Evolutionary conservation across 2,113 vertebrate genomes (phyloP).

Genomic region (Hippocampus zosterae): DNA sequence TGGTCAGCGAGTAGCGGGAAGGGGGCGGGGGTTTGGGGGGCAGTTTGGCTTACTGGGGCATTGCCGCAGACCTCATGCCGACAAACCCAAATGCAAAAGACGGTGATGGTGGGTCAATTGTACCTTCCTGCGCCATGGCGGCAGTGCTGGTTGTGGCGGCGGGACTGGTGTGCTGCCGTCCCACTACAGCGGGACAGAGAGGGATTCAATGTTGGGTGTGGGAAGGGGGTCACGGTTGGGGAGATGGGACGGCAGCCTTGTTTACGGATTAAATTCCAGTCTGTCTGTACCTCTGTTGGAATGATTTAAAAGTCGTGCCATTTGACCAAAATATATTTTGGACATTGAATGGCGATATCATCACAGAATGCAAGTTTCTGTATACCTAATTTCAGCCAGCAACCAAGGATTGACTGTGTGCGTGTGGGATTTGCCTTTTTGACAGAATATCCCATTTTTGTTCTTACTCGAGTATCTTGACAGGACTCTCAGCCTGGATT

Average conservation of each 20-base stretch:
- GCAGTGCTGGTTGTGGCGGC: constrained; percentile 90
- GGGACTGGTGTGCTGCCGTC: constrained; percentile 93
- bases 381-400: no score
- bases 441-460: no score
- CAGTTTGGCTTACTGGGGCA: constrained; percentile 38
- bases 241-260: constrained; percentile 9
- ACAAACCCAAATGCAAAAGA: constrained; percentile 55
- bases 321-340: neutral
- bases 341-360: no score
- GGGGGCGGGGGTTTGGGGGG: constrained; percentile 47
- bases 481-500: no score
- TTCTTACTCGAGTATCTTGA: no score
- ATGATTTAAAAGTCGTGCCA: neutral
- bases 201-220: constrained; percentile 74
- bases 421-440: no score
- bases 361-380: no score
- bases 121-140: constrained; percentile 93
- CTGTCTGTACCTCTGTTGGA: neutral
- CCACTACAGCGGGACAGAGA: constrained; percentile 90
- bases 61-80: constrained; percentile 68
- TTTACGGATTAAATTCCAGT: neutral
- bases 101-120: constrained; percentile 56
- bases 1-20: constrained; percentile 42
- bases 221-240: constrained; percentile 27
- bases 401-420: no score